Percentiles rank a stretch among this genome's conserved stretches.
These are phyloP conservation scores for Labeo calbasu DNA, from an alignment of 2,797 vertebrate species.

Conservation along the genomic window DNA sequence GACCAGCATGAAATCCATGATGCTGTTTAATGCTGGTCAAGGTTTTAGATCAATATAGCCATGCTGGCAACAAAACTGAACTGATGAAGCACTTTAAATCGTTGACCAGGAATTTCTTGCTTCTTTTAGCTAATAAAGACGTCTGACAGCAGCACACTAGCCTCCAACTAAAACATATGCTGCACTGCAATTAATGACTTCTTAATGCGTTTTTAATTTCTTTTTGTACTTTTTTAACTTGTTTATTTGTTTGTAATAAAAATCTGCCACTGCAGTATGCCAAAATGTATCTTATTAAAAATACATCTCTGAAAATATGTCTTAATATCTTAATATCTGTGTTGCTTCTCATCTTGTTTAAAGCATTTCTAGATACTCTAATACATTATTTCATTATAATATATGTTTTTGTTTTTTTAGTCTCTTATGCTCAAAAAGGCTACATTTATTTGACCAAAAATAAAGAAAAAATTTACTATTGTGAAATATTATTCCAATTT, in stretches of 20 bases:
- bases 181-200: conserved; percentile 6
- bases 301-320: neutral
- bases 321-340: neutral
- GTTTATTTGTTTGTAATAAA: neutral
- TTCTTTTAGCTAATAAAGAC: neutral
- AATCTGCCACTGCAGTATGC: neutral
- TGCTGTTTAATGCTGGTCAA: neutral
- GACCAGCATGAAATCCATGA: neutral
- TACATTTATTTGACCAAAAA: no score
- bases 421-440: no score
- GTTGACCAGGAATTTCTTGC: neutral
- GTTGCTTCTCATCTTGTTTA: neutral
- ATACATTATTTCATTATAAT: neutral
- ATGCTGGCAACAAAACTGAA: neutral
- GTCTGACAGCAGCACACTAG: neutral
- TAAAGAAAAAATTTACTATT: no score
- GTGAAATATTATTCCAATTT: no score
- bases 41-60: neutral
- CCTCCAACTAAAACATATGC: neutral
- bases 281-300: neutral
- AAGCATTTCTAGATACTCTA: neutral
- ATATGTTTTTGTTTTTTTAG: neutral
- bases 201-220: neutral
- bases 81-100: neutral
- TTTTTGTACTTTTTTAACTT: neutral